Percentiles rank a stretch among this genome's conserved stretches.
Evolutionary conservation across 2,888 invertebrate genomes (phyloP).

Genomic region (Temnothorax rugatulus): DNA sequence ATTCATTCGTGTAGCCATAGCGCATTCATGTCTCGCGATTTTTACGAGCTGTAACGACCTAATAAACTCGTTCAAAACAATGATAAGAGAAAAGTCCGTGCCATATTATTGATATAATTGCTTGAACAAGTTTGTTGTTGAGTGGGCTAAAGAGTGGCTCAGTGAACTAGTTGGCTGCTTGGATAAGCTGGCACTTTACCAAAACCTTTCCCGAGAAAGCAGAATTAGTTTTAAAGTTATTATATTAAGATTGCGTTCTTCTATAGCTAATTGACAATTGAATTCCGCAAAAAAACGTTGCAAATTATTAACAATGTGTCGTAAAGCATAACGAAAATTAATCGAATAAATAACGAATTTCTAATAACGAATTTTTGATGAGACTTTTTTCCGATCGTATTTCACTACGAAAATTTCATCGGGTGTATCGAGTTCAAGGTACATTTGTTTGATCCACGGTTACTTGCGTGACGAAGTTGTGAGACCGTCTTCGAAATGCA

Average conservation of each 20-base stretch:
- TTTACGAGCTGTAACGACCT: slow-evolving; percentile 7
- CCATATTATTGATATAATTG: slow-evolving; percentile 19
- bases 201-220: slow-evolving; percentile 9
- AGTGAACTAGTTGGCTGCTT: slow-evolving; percentile 3
- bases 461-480: slow-evolving; percentile 48
- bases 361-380: neutral
- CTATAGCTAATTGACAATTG: neutral
- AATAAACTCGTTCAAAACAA: neutral
- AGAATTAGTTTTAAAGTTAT: slow-evolving; percentile 28
- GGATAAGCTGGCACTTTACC: slow-evolving; percentile 31
- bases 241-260: neutral
- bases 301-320: neutral
- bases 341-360: neutral
- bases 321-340: neutral
- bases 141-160: neutral
- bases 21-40: slow-evolving; percentile 5
- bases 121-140: slow-evolving; percentile 12
- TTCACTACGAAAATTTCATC: neutral
- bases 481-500: slow-evolving; percentile 61
- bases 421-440: neutral
- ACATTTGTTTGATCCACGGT: slow-evolving; percentile 53
- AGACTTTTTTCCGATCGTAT: neutral
- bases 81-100: neutral
- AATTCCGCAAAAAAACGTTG: neutral
- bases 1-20: neutral